Conservation (phyloP, 2,797 vertebrate genomes). For the Valencia hispanica region DNA sequence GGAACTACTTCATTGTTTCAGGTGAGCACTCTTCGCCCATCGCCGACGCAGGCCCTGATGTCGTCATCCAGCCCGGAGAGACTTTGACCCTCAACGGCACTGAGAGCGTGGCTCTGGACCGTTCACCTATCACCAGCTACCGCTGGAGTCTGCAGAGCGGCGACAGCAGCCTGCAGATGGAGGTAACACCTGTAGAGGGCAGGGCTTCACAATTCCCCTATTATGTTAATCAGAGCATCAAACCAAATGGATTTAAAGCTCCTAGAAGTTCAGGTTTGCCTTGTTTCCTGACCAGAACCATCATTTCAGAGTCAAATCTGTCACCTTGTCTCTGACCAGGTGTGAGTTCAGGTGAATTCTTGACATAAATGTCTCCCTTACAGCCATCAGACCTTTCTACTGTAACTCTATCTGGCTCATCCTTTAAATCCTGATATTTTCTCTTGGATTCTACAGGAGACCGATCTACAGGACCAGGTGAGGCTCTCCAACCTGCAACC, state of each 20-base stretch:
- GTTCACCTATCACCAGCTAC: slow-evolving; percentile 75
- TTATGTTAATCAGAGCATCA: not conserved
- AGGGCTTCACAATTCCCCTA: not conserved
- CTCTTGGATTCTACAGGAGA: slow-evolving; percentile 67
- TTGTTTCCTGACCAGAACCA: not conserved
- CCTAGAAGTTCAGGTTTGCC: not conserved
- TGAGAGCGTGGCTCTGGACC: slow-evolving; percentile 74
- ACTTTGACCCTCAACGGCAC: slow-evolving; percentile 81
- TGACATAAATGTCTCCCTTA: not conserved
- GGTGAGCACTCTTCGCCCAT: slow-evolving; percentile 71
- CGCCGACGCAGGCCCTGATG: slow-evolving; percentile 78
- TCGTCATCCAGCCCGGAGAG: slow-evolving; percentile 82
- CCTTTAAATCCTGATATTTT: not conserved
- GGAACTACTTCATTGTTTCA: slow-evolving; percentile 25
- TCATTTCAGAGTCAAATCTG: not conserved
- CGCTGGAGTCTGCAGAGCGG: slow-evolving; percentile 81
- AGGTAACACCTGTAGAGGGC: slow-evolving; percentile 73
- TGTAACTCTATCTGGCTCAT: not conserved
- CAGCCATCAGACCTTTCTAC: not conserved
- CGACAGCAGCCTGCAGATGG: slow-evolving; percentile 42
- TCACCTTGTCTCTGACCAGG: not conserved
- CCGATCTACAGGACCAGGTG: slow-evolving; percentile 74
- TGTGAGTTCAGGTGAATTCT: not conserved
- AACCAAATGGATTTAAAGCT: not conserved
- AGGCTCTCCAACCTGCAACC: slow-evolving; percentile 79